These are phyloP conservation scores for Podiceps cristatus DNA, from an alignment of 2,113 vertebrate genomes.

Conservation along the genomic window DNA sequence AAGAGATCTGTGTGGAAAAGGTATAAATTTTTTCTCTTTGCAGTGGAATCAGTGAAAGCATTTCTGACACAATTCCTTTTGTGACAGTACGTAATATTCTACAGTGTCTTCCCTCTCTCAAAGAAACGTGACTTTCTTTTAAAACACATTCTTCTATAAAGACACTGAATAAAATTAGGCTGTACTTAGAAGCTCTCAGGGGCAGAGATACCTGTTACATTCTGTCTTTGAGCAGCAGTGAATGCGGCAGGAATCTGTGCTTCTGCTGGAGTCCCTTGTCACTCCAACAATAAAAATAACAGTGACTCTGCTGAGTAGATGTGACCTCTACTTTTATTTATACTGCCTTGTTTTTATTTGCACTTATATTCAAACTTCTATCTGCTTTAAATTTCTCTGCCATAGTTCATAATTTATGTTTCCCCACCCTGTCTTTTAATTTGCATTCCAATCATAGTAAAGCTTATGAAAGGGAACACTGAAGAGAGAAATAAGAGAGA, in stretches of 20 bases:
- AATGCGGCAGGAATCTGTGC: neutral
- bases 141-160: neutral
- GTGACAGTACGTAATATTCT: neutral
- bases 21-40: neutral
- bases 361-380: neutral
- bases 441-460: neutral
- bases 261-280: neutral
- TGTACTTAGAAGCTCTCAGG: neutral
- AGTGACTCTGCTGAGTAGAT: neutral
- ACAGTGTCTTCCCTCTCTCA: neutral
- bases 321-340: neutral
- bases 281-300: neutral
- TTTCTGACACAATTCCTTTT: neutral
- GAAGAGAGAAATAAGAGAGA: neutral
- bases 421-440: neutral
- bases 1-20: neutral
- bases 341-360: neutral
- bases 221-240: neutral
- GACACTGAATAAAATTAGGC: neutral
- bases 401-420: neutral
- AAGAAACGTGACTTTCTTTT: neutral
- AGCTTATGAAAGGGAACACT: neutral
- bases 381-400: neutral
- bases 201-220: neutral
- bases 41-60: neutral